Percentiles rank a stretch among this genome's conserved stretches.
Conservation (phyloP, 2,797 vertebrate genomes). For the Mus spretus region DNA sequence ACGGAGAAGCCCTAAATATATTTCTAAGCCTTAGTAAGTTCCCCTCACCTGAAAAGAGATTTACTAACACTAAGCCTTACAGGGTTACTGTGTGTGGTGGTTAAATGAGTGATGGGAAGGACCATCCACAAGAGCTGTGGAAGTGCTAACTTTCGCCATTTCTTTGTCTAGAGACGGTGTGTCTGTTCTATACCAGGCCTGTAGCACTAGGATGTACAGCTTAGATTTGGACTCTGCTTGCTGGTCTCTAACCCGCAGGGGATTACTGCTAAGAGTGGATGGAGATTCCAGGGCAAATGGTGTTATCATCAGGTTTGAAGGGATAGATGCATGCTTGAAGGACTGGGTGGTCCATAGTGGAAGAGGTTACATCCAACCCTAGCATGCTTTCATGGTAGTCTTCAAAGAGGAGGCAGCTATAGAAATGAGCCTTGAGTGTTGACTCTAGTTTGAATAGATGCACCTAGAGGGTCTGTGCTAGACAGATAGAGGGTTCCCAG, state of each 20-base stretch:
- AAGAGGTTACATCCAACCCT: not conserved
- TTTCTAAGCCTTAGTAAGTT: not conserved
- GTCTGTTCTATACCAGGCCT: not conserved
- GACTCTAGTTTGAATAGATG: not conserved
- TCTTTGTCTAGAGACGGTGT: not conserved
- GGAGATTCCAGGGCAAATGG: not conserved
- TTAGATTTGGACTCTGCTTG: not conserved
- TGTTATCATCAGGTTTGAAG: not conserved
- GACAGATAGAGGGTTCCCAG: not conserved
- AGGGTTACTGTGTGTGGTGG: not conserved
- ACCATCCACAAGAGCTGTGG: not conserved
- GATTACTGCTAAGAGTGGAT: not conserved
- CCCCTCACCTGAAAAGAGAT: not conserved
- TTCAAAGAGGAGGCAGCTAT: not conserved
- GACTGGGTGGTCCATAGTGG: not conserved
- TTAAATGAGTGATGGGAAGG: conserved; percentile 6
- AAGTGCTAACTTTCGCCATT: not conserved
- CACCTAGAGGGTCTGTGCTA: not conserved
- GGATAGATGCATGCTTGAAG: not conserved
- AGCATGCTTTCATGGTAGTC: not conserved
- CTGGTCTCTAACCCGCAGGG: not conserved
- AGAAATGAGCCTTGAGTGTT: not conserved
- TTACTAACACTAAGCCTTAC: not conserved
- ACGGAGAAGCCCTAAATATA: not conserved
- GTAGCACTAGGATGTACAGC: not conserved